Conservation (phyloP, 2,888 invertebrate species). For the Platypus cylindrus region DNA sequence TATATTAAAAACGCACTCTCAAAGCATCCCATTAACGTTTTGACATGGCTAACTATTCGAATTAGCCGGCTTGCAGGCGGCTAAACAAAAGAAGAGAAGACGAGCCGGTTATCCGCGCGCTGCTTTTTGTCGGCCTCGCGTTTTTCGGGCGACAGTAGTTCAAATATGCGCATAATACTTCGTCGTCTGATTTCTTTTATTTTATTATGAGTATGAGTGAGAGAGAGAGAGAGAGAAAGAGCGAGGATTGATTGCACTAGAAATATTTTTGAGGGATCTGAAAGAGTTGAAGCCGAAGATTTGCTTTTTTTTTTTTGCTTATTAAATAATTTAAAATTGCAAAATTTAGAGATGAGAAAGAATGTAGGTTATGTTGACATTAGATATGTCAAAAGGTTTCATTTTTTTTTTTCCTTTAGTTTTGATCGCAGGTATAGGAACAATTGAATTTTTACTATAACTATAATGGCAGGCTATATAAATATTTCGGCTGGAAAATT, state of each 20-base stretch:
- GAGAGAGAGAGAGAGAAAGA: too few relatives aligned
- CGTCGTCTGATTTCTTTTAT: too few relatives aligned
- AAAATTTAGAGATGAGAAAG: conserved; percentile 8
- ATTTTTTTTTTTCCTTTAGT: too few relatives aligned
- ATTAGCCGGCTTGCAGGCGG: conserved; percentile 30
- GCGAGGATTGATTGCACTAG: conserved; percentile 13
- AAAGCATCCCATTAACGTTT: conserved; percentile 27
- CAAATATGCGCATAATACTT: conserved; percentile 30
- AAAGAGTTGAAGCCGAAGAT: too few relatives aligned
- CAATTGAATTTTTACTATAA: too few relatives aligned
- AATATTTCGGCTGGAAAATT: too few relatives aligned
- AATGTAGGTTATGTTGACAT: conserved; percentile 7
- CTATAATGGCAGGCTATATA: too few relatives aligned
- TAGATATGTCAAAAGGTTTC: conserved; percentile 1
- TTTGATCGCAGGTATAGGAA: too few relatives aligned
- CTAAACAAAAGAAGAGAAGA: conserved; percentile 30
- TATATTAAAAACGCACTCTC: conserved; percentile 12
- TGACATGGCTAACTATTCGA: conserved; percentile 28
- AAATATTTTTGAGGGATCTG: conserved; percentile 12
- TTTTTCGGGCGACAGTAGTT: conserved; percentile 26
- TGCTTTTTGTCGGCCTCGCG: conserved; percentile 28
- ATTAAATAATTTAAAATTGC: conserved; percentile 15
- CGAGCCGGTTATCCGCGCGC: conserved; percentile 23
- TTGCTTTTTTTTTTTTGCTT: conserved; percentile 17
- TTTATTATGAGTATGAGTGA: too few relatives aligned